Base-by-base conservation (phyloP, 2,113 vertebrate species). In the Elanoides forficatus region DNA sequence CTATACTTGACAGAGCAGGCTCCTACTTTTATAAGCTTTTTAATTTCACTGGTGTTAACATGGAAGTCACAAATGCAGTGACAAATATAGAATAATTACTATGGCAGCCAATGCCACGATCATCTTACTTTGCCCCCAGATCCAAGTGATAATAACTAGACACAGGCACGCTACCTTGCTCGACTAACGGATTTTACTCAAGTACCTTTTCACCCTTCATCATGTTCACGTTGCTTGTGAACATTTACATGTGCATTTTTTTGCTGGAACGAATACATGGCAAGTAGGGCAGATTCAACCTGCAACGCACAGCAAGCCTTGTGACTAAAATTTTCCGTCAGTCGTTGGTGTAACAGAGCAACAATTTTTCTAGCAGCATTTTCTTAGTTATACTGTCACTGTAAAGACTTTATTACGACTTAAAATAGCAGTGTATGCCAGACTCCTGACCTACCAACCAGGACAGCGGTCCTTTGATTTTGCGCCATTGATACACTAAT, bases 341-440 rank as follows among this genome's bases (percentile, higher is more conserved):
- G 73, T 79, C 65, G 52, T 27, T 36, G 19, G 13, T 85, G 26
- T 58, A 70, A 75, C 4, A 82, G 60, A 85, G 12, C 23, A 62
- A 32, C 4, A 36, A 5, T n/a, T 75, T 65, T 74, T 75, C 78
- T 58, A 38, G 43, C 45, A 90, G 13, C 8, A 7, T 80, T 92
- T 88, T 79, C 45, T 70, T 94, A 62, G 45, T 88, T 80, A n/a
- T 40, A 45, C 52, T 90, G 42, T 73, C 81, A 71, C 78, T 81
- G 45, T 56, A 75, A 48, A 84, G 86, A 65, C 71, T 79, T 94
- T 52, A 56, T 78, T 89, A 74, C 19, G 56, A 89, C 91, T 93
- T 93, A 93, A 97, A 96, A 96, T 93, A 96, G 93, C 72, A 81
- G 20, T 9, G 34, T 70, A 60, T 60, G 70, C 92, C 81, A 86